Evolutionary conservation across 2,888 invertebrate genomes (phyloP), one percentile per base, ranked within the genome.

Genomic region (Heteromyza rotundicornis): DNA sequence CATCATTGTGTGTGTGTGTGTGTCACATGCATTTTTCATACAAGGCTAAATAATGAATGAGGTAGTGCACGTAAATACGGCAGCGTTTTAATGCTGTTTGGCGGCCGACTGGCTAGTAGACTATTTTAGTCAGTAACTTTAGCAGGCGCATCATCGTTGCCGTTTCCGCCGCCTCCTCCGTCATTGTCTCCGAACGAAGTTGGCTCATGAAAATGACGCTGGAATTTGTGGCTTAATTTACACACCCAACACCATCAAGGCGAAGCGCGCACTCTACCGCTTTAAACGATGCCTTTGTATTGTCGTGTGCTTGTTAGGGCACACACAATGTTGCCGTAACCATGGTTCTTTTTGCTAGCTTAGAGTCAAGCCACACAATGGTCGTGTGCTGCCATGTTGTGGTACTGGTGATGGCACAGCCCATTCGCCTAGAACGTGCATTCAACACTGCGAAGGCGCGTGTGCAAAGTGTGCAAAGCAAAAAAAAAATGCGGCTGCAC

Each of bases 401-500:
- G 40, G n/a, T 40, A 3, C n/a, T 40, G 3, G 40, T 10, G 8
- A 3, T 40, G 5, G 40, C 40, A 40, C 40, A 3, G 40, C 16
- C 14, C 8, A 40, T n/a, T 14, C 40, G 40, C 40, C 40, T 3
- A 7, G n/a, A n/a, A n/a, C n/a, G n/a, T n/a, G n/a, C n/a, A n/a
- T n/a, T n/a, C n/a, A n/a, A n/a, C 27, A 5, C 7, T 10, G 27
- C 27, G 16, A 40, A 3, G 40, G 8, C 5, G 32, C 12, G 32
- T 8, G n/a, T 40, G 40, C 16, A 7, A 10, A 10, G 5, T 40
- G 40, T 40, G 8, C 8, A 40, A 40, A 40, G 16, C 3, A 40
- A 40, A 40, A n/a, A 40, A 49, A 17, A 55, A 17, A 12, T 23
- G 24, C 49, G 47, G 16, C 24, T 54, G 36, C 53, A 35, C 47